Evolutionary conservation across 2,888 invertebrate species (phyloP).

Genomic region (Drosophila parthenogenetica): DNA sequence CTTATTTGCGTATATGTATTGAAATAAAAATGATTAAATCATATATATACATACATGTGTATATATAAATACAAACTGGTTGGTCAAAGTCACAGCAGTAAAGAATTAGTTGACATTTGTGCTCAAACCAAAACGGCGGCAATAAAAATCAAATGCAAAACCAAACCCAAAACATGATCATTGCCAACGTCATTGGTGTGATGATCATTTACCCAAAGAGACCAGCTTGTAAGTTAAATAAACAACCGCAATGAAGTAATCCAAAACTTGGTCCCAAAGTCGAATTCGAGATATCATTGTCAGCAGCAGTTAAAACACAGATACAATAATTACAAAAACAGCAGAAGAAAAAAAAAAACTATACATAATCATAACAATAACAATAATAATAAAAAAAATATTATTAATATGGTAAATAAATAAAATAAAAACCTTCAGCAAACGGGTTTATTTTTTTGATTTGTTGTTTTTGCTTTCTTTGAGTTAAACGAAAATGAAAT

Average conservation of each 20-base stretch:
- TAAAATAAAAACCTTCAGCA: slow-evolving; percentile 40
- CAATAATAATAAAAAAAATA: slow-evolving; percentile 10
- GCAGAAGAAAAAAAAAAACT: background rate
- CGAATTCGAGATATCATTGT: slow-evolving; percentile 26
- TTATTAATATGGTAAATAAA: background rate
- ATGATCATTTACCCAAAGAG: too few relatives aligned
- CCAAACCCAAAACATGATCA: slow-evolving; percentile 10
- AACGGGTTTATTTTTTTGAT: slow-evolving; percentile 30
- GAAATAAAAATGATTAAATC: slow-evolving; percentile 4
- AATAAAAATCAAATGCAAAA: slow-evolving; percentile 18
- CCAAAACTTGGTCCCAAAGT: slow-evolving; percentile 39
- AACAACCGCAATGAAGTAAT: slow-evolving; percentile 48
- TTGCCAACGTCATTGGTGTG: too few relatives aligned
- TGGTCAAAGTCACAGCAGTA: slow-evolving; percentile 24
- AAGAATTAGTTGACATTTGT: slow-evolving; percentile 46
- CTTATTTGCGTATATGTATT: background rate
- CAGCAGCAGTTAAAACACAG: slow-evolving; percentile 2
- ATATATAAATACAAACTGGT: slow-evolving; percentile 35
- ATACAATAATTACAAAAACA: background rate
- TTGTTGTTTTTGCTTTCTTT: background rate
- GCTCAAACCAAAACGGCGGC: slow-evolving; percentile 29
- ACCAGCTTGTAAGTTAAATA: too few relatives aligned
- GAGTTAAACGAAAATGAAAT: slow-evolving; percentile 38
- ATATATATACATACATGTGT: background rate
- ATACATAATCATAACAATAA: slow-evolving; percentile 1